Base-by-base conservation (phyloP, 2,797 vertebrate genomes). In the Gymnoscopelus microlampas region DNA sequence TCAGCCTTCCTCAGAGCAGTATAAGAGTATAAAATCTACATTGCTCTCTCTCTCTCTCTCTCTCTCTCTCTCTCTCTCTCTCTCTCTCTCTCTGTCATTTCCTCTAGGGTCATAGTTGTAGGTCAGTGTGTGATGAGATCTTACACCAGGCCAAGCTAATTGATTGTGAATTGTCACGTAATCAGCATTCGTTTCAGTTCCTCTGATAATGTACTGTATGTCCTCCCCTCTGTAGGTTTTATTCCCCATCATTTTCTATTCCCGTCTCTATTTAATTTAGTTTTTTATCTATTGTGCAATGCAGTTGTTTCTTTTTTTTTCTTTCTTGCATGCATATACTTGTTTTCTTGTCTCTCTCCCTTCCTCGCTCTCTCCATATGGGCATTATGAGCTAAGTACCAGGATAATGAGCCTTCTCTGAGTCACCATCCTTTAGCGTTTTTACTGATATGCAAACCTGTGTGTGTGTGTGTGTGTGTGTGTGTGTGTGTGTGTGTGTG, bases 381-480 rank as follows among this genome's bases (percentile, higher is more conserved):
- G 3, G 68, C 63, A 65, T 68, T 60, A 70, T 83, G 72, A 68
- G 74, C 49, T 29, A 68, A 74, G 74, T 84, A 81, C 68, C 74
- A 70, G 65, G 57, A 65, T 75, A 75, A 84, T 75, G 63, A 79
- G 60, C 53, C 24, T 62, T 59, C 73, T 77, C 73, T 66, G 39
- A 71, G 51, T 76, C 66, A 62, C 67, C 49, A 48, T 80, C 82
- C 71, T 73, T 66, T 44, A 19, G 12, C 44, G 32, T 67, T 80
- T 64, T 66, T 54, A 68, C 26, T 77, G 69, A 67, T 68, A 24
- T 64, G 75, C 80, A 80, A 67, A 75, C 53, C 39, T 65, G 35
- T n/a, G n/a, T 19, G 58, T 4, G 26, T 4, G 26, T 4, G 26
- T 55, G 19, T 44, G 57, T 39, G 39, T 63, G 48, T 63, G 60